Base-by-base conservation (phyloP, 2,797 vertebrate species). In the Acrocephalus scirpaceus region DNA sequence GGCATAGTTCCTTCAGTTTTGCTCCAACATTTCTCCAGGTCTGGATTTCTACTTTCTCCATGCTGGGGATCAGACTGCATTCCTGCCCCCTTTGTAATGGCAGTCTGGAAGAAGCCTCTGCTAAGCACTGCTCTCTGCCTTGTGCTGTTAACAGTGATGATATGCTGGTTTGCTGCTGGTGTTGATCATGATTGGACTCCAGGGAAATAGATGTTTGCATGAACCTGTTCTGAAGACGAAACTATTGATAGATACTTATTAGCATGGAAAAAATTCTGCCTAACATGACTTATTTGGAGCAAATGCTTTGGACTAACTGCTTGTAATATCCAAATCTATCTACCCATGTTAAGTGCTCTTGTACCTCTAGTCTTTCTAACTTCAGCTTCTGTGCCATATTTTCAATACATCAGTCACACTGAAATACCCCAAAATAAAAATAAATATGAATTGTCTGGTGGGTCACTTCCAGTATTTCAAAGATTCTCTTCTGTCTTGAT, bases 401-500 rank as follows among this genome's bases (percentile, higher is more conserved):
- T 93, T 83, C 57, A 56, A 23, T 42, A 12, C 17, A 53, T 60
- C 45, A 71, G 16, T 64, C 34, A 44, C 38, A 40, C 32, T 8
- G 13, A 65, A 57, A 53, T 54, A 87, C 10, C 70, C 20, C 58
- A 73, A 94, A 83, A 80, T 77, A 80, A 83, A 85, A 86, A 92
- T 74, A 88, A 93, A 79, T 45, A 20, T 30, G 75, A 89, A 42
- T 83, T 1, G 3, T 74, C 54, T 62, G 32, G 4, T 48, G 13
- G 90, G 61, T 83, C 50, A 47, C 27, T 50, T 75, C 18, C 32
- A 75, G 15, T 70, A 84, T 84, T 96, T 94, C 82, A 74, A 80
- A 95, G 75, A 61, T 58, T 81, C 34, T 72, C 9, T 92, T 71
- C 48, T 71, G 60, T 87, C 91, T 94, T 85, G 64, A 89, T 87